phyloP scores from a whole-genome alignment of 2,888 invertebrate genomes.

The Platynereis dumerilii region DNA sequence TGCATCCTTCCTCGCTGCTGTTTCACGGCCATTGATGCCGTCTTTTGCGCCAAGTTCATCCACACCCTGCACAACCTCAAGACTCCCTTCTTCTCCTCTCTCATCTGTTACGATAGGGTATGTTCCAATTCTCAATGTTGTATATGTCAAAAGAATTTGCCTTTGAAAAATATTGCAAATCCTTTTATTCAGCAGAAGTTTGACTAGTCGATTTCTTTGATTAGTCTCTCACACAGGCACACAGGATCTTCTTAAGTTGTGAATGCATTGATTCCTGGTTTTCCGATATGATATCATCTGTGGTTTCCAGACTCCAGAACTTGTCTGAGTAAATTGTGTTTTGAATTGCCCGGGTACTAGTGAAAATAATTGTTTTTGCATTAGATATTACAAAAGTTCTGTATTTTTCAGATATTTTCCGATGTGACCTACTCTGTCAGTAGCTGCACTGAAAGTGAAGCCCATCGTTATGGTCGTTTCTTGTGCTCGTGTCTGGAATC shows the following conservation, averaged over 20 bases:
- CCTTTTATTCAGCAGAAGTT: too few relatives aligned
- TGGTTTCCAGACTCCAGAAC: too few relatives aligned
- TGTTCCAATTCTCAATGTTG: conserved; percentile 41
- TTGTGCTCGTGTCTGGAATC: conserved; percentile 90
- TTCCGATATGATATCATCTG: too few relatives aligned
- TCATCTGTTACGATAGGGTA: conserved; percentile 96
- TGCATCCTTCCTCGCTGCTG: conserved; percentile 97
- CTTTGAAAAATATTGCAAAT: too few relatives aligned
- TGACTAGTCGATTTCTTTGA: too few relatives aligned
- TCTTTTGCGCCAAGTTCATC: conserved; percentile 97
- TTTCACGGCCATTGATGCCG: conserved; percentile 93
- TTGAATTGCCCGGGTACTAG: too few relatives aligned
- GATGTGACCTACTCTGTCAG: conserved; percentile 97
- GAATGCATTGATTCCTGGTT: too few relatives aligned
- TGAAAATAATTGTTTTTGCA: too few relatives aligned
- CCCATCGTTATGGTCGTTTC: conserved; percentile 91
- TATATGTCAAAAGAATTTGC: background rate
- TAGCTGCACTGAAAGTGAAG: conserved; percentile 97
- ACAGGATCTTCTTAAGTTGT: too few relatives aligned
- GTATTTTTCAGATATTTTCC: conserved; percentile 81
- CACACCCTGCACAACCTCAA: conserved; percentile 92
- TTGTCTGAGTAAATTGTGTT: too few relatives aligned
- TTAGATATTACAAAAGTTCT: too few relatives aligned
- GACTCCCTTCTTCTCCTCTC: conserved; percentile 95
- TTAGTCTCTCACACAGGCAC: too few relatives aligned